Conservation (phyloP, 1,140 invertebrate species). For the Zaprionus davidi region DNA sequence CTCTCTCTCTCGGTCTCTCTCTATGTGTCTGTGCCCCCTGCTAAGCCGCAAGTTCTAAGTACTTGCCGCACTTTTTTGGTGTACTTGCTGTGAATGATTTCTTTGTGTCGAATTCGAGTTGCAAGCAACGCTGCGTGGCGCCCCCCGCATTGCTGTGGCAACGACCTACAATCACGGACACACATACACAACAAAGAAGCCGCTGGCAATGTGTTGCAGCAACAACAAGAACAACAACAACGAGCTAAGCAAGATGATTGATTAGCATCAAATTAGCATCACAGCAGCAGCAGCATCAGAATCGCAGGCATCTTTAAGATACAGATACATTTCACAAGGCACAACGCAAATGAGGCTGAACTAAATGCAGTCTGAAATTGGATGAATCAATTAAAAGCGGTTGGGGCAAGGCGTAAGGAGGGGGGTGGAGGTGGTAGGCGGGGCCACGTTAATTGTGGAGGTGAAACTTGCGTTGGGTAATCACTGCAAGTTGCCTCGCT, state of each 20-base stretch:
- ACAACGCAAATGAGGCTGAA: conserved; percentile 33
- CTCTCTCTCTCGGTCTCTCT: not conserved
- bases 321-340: conserved; percentile 17
- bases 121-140: not conserved
- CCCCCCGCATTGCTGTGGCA: conserved; percentile 9
- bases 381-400: conserved; percentile 27
- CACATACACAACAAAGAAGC: conserved; percentile 18
- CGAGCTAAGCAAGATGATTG: conserved; percentile 28
- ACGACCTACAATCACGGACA: conserved; percentile 7
- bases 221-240: conserved; percentile 28
- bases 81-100: conserved; percentile 27
- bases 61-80: conserved; percentile 16
- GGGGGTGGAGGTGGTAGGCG: not conserved
- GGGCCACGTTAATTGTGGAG: conserved; percentile 11
- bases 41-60: conserved; percentile 23
- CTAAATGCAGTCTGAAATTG: conserved; percentile 17
- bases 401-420: not conserved
- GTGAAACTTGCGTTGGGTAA: conserved; percentile 39
- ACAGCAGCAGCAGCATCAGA: conserved; percentile 10
- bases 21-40: conserved; percentile 1
- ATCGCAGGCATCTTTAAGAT: conserved; percentile 13
- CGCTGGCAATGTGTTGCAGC: conserved; percentile 26
- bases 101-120: conserved; percentile 21
- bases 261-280: conserved; percentile 43
- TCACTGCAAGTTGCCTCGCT: conserved; percentile 1